Conservation (phyloP, 1,140 invertebrate species). For the Drosophila kohkoa region DNA sequence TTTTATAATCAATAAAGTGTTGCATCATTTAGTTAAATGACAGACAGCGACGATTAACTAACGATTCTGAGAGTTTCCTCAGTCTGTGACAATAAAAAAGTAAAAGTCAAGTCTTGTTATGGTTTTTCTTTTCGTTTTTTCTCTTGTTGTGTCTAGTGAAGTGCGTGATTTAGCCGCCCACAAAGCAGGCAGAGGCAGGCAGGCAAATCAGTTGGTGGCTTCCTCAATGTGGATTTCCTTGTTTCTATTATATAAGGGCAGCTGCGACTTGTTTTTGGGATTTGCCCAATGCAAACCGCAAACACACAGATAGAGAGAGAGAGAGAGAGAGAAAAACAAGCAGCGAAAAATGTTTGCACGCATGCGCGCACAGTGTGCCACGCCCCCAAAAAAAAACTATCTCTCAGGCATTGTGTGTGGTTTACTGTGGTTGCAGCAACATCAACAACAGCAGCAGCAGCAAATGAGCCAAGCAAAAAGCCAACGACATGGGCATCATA, state of each 20-base stretch:
- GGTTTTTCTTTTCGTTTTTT: neutral
- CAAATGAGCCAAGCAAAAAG: conserved; percentile 36
- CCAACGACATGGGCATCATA: conserved; percentile 44
- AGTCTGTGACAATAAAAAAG: neutral
- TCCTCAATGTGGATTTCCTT: conserved; percentile 33
- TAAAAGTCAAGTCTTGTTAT: conserved; percentile 11
- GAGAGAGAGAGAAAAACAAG: conserved; percentile 15
- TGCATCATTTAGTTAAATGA: too few relatives aligned
- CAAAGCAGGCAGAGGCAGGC: neutral
- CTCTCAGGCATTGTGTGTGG: conserved; percentile 29
- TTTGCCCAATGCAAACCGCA: conserved; percentile 43
- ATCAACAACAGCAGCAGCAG: conserved; percentile 12
- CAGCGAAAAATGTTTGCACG: conserved; percentile 43
- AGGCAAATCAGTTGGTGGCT: conserved; percentile 16
- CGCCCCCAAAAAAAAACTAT: conserved; percentile 20
- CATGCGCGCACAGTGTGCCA: conserved; percentile 70
- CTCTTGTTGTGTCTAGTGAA: conserved; percentile 26
- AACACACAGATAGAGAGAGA: conserved; percentile 12
- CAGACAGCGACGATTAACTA: neutral
- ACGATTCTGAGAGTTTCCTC: neutral
- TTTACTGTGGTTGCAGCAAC: conserved; percentile 27
- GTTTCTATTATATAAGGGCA: conserved; percentile 48
- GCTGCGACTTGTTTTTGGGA: conserved; percentile 21
- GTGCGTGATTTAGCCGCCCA: conserved; percentile 34
- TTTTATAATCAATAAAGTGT: too few relatives aligned